Conservation (phyloP, 2,113 vertebrate species). For the Otolemur garnettii region DNA sequence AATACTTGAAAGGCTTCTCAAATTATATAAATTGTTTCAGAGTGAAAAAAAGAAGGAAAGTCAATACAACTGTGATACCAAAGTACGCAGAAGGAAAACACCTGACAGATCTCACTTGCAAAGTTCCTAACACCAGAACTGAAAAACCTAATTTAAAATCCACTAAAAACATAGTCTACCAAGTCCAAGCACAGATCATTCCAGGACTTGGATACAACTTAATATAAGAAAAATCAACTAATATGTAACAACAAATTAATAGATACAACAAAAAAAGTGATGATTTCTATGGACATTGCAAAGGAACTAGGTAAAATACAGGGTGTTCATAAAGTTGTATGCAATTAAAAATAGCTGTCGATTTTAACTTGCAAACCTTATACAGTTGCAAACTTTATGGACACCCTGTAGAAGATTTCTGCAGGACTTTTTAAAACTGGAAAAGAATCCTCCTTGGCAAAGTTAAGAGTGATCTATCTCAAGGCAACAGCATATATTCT, state of each 20-base stretch:
- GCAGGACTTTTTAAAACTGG: neutral
- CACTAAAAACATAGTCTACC: neutral
- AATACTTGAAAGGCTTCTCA: neutral
- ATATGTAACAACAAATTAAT: neutral
- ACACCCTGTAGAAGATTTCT: neutral
- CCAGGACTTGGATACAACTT: neutral
- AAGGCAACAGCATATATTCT: neutral
- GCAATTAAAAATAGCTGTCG: no score
- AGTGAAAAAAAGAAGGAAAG: neutral
- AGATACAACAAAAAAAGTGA: neutral
- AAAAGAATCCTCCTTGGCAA: neutral
- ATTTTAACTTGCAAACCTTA: no score
- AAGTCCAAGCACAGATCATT: neutral
- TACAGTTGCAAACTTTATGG: no score
- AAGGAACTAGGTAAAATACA: neutral
- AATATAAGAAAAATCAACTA: slow-evolving; percentile 35
- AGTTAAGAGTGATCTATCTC: neutral
- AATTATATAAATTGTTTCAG: neutral
- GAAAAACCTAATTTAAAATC: neutral
- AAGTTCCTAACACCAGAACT: neutral
- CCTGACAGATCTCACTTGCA: neutral
- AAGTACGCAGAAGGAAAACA: neutral
- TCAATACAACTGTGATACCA: neutral
- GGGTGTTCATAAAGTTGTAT: no score
- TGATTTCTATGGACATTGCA: neutral